Percentiles rank a stretch among this genome's conserved stretches.
phyloP scores from a whole-genome alignment of 23 tunicate species.

The Trididemnum miniatum region DNA sequence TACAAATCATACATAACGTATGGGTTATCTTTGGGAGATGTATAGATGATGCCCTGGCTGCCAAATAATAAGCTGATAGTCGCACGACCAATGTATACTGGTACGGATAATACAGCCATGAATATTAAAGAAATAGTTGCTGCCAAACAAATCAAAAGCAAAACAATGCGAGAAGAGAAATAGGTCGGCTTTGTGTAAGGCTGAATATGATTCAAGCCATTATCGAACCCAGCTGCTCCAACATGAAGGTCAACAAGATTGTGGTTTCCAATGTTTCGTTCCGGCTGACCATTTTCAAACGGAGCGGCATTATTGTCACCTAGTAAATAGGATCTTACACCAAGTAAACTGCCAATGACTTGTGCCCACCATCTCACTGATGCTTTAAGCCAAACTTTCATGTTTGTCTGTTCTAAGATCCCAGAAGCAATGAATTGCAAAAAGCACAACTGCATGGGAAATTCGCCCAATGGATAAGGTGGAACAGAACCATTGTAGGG shows the following conservation, averaged over 20 bases:
- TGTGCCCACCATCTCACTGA: constrained; percentile 40
- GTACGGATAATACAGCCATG: constrained; percentile 28
- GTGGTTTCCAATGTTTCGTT: not conserved
- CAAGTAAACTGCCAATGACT: constrained; percentile 58
- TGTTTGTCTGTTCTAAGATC: constrained; percentile 59
- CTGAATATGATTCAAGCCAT: not conserved
- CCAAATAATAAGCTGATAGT: not conserved
- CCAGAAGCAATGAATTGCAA: constrained; percentile 65
- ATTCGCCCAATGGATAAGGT: constrained; percentile 64
- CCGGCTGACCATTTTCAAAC: not conserved
- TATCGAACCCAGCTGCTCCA: not conserved
- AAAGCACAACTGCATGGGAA: constrained; percentile 58
- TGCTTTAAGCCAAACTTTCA: constrained; percentile 42
- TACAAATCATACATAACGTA: constrained; percentile 49
- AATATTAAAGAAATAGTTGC: constrained; percentile 20
- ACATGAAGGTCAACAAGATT: not conserved
- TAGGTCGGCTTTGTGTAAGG: constrained; percentile 36
- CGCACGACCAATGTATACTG: constrained; percentile 42
- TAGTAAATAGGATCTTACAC: constrained; percentile 61
- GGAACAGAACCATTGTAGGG: constrained; percentile 33
- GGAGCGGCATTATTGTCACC: constrained; percentile 35
- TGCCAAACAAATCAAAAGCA: constrained; percentile 6
- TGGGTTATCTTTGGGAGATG: not conserved
- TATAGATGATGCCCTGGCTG: not conserved
- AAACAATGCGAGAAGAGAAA: constrained; percentile 26